Evolutionary conservation across 2,888 invertebrate species (phyloP).

Genomic region (Piscicola geometra): DNA sequence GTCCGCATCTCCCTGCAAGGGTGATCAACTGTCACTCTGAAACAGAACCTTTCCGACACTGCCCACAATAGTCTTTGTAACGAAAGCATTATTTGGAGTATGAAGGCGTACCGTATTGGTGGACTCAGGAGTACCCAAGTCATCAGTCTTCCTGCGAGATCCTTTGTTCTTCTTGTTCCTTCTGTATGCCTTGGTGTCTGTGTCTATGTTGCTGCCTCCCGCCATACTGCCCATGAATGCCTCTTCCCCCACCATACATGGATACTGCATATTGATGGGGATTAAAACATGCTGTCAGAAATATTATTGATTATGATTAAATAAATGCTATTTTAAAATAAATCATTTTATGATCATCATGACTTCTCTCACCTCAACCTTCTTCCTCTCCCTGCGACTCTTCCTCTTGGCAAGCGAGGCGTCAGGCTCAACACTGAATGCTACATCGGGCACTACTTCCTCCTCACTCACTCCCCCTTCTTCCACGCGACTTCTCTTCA

Average conservation of each 20-base stretch:
- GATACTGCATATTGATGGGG: no score
- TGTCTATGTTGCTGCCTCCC: slow-evolving; percentile 1
- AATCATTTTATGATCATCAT: not conserved
- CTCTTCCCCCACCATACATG: slow-evolving; percentile 4
- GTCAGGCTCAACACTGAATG: not conserved
- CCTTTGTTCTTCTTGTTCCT: slow-evolving; percentile 8
- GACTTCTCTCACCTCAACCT: not conserved
- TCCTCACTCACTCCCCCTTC: slow-evolving; percentile 7
- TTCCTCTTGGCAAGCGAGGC: not conserved
- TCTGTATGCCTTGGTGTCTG: slow-evolving; percentile 1
- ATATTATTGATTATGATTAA: not conserved
- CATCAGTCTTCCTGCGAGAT: slow-evolving; percentile 16
- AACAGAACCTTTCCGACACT: no score
- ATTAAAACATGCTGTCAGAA: not conserved
- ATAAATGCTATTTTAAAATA: not conserved
- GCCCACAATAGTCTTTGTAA: no score
- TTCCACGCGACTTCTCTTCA: slow-evolving; percentile 5
- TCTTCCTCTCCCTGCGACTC: not conserved
- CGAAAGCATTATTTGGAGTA: no score
- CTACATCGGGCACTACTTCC: not conserved
- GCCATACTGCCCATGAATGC: not conserved
- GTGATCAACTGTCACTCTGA: not conserved
- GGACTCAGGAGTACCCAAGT: slow-evolving; percentile 3
- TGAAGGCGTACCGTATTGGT: slow-evolving; percentile 8
- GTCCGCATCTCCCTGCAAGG: not conserved